Percentiles rank a stretch among this genome's conserved stretches.
Evolutionary conservation across 2,797 vertebrate genomes (phyloP).

Genomic region (Acanthornis magna): DNA sequence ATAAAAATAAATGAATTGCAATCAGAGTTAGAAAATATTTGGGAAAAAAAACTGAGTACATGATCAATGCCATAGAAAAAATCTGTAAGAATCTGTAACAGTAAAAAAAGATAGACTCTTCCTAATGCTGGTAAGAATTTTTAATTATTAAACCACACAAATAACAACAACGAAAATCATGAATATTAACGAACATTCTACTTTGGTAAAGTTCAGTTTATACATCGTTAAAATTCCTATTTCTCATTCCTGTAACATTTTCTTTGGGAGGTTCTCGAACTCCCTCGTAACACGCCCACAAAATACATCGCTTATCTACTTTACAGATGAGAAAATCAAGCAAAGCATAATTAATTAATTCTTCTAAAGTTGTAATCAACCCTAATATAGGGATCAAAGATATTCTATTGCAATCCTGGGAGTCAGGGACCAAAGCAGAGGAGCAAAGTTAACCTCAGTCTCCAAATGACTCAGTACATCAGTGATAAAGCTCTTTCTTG

Average conservation of each 20-base stretch:
- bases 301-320: neutral
- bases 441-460: neutral
- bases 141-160: neutral
- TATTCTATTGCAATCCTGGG: neutral
- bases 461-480: neutral
- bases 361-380: slow-evolving; percentile 29
- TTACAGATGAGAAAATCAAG: slow-evolving; percentile 6
- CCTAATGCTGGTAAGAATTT: neutral
- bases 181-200: neutral
- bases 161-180: neutral
- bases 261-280: neutral
- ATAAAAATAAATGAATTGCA: neutral
- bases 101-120: neutral
- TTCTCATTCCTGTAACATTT: neutral
- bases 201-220: neutral
- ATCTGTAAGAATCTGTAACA: neutral
- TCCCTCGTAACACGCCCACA: neutral
- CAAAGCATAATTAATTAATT: slow-evolving; percentile 5
- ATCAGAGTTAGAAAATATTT: neutral
- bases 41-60: neutral
- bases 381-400: slow-evolving; percentile 15
- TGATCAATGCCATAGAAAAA: neutral
- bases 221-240: neutral
- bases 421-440: neutral
- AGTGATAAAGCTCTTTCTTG: neutral